phyloP scores from a whole-genome alignment of 2,888 invertebrate species.

The Lepidochitona cinerea region DNA sequence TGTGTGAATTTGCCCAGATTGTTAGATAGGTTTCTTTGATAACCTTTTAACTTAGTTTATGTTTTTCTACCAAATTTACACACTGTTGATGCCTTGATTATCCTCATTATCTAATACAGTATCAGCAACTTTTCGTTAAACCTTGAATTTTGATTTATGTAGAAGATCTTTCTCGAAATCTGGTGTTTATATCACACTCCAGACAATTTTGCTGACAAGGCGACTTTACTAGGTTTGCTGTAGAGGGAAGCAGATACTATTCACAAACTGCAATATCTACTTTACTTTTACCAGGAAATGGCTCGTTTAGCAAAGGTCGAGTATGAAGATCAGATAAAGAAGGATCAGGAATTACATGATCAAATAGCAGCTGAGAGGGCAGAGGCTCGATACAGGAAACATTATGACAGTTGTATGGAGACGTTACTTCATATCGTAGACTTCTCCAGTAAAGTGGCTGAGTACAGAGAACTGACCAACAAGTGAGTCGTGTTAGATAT shows the following conservation, averaged over 20 bases:
- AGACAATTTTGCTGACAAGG: background rate
- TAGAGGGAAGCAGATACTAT: no score
- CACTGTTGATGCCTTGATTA: no score
- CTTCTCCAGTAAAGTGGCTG: constrained; percentile 65
- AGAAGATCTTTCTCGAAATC: no score
- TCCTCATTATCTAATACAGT: no score
- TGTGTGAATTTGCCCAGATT: no score
- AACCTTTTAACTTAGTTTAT: no score
- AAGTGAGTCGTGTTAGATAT: constrained; percentile 62
- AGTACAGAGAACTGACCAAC: constrained; percentile 69
- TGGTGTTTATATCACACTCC: background rate
- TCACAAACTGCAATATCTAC: no score
- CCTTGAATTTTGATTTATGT: no score
- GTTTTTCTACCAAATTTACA: no score
- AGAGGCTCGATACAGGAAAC: constrained; percentile 60
- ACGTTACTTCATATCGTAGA: constrained; percentile 63
- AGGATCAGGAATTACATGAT: constrained; percentile 66
- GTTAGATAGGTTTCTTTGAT: no score
- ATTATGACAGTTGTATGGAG: constrained; percentile 63
- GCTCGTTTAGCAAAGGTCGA: constrained; percentile 63
- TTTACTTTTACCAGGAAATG: constrained; percentile 53
- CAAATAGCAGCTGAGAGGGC: constrained; percentile 65
- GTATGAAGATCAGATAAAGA: constrained; percentile 63
- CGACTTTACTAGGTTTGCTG: no score
- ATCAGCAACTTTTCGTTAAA: no score